These are phyloP conservation scores for Pseudanteris insignis DNA, from an alignment of 2,888 invertebrate species.

Conservation along the genomic window DNA sequence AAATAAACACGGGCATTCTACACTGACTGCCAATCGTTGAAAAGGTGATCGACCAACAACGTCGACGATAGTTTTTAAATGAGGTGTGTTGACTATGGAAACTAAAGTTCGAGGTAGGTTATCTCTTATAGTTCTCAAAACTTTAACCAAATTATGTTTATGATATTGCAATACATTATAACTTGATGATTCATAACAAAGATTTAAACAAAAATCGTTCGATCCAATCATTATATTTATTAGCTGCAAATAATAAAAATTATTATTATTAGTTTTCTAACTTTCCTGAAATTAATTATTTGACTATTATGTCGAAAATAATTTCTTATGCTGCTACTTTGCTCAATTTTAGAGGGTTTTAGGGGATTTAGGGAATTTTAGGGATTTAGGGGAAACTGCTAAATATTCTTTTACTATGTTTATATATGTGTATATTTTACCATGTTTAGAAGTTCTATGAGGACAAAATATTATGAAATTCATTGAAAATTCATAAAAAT, in stretches of 20 bases:
- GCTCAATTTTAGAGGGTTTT: too few relatives aligned
- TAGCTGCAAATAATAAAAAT: constrained; percentile 60
- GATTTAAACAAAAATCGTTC: constrained; percentile 72
- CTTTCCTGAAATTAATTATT: neutral
- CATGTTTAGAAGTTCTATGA: too few relatives aligned
- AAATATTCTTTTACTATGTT: too few relatives aligned
- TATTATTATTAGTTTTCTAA: too few relatives aligned
- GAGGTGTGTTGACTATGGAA: constrained; percentile 69
- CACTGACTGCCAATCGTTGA: constrained; percentile 65
- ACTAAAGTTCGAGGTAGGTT: constrained; percentile 73
- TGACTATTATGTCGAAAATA: too few relatives aligned
- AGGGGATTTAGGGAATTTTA: too few relatives aligned
- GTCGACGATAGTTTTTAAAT: constrained; percentile 64
- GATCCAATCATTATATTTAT: constrained; percentile 71
- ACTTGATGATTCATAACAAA: constrained; percentile 68
- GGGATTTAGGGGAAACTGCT: too few relatives aligned
- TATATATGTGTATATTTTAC: too few relatives aligned
- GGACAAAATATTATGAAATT: too few relatives aligned
- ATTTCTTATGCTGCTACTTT: too few relatives aligned
- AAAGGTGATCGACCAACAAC: constrained; percentile 57
- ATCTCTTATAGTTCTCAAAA: constrained; percentile 69
- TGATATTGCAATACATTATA: constrained; percentile 66
- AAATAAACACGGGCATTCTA: constrained; percentile 72
- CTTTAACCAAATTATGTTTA: constrained; percentile 66
- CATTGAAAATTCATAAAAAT: too few relatives aligned